phyloP scores from a whole-genome alignment of 2,113 vertebrate species.

The Trogon surrucura region DNA sequence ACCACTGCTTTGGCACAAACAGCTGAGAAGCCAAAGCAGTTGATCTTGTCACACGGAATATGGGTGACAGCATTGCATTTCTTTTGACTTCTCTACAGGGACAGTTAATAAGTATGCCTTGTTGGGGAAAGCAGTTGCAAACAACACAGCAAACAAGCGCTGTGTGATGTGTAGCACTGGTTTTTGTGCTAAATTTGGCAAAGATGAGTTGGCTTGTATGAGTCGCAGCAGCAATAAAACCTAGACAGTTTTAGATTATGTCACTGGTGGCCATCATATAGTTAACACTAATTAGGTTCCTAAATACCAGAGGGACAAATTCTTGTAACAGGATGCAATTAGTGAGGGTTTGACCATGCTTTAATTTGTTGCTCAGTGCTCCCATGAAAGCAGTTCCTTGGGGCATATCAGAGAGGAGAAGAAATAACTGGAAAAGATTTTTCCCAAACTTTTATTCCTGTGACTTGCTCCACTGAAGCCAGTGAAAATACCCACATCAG shows the following conservation, averaged over 20 bases:
- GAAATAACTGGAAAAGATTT: neutral
- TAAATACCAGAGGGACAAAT: neutral
- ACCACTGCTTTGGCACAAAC: neutral
- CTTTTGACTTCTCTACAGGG: neutral
- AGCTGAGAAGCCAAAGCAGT: neutral
- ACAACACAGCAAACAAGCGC: neutral
- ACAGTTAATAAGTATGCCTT: neutral
- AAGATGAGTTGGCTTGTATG: neutral
- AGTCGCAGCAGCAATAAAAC: neutral
- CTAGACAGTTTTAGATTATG: neutral
- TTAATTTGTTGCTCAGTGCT: neutral
- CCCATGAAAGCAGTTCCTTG: neutral
- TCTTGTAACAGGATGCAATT: neutral
- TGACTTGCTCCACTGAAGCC: neutral
- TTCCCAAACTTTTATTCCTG: neutral
- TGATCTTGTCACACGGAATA: neutral
- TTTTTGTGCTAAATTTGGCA: neutral
- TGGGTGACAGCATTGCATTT: neutral
- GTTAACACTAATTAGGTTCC: neutral
- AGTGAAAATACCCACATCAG: neutral
- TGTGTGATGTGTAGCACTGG: accelerated
- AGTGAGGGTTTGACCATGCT: neutral
- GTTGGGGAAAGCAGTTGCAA: neutral
- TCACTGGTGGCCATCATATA: neutral
- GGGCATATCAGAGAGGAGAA: neutral